Evolutionary conservation across 92 coral and sea anemone genomes (phyloP).

Genomic region (Porites cylindrica): DNA sequence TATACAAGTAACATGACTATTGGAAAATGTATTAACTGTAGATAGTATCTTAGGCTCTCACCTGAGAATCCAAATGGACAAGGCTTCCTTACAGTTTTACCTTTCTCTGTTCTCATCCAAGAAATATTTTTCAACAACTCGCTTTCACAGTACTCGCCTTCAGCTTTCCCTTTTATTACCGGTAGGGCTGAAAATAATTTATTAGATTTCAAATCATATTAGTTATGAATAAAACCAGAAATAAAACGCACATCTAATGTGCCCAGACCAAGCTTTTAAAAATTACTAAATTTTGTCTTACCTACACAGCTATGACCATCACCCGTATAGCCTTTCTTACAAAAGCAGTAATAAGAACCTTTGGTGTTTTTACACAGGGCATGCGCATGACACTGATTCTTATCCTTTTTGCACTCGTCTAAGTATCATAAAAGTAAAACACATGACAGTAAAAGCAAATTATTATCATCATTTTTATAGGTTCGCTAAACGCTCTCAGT

Average conservation of each 20-base stretch:
- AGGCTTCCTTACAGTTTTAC: constrained; percentile 46
- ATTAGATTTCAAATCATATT: too few species aligned
- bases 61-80: constrained; percentile 80
- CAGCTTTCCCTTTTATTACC: constrained; percentile 29
- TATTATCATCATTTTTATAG: too few species aligned
- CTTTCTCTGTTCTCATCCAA: constrained; percentile 68
- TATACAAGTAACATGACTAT: too few species aligned
- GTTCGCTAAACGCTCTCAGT: too few species aligned
- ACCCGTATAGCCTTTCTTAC: constrained; percentile 67
- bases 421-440: constrained; percentile 46
- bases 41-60: not conserved
- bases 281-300: not conserved
- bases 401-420: constrained; percentile 62
- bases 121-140: constrained; percentile 61
- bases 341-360: constrained; percentile 71
- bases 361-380: constrained; percentile 66
- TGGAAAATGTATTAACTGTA: too few species aligned
- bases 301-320: constrained; percentile 59
- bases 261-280: too few species aligned
- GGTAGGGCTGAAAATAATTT: not conserved
- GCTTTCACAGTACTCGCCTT: constrained; percentile 64
- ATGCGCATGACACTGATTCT: constrained; percentile 51
- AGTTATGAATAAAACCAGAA: too few species aligned
- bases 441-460: not conserved
- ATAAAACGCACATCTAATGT: too few species aligned